Conservation (phyloP, 2,797 vertebrate genomes). For the Sciurus carolinensis region DNA sequence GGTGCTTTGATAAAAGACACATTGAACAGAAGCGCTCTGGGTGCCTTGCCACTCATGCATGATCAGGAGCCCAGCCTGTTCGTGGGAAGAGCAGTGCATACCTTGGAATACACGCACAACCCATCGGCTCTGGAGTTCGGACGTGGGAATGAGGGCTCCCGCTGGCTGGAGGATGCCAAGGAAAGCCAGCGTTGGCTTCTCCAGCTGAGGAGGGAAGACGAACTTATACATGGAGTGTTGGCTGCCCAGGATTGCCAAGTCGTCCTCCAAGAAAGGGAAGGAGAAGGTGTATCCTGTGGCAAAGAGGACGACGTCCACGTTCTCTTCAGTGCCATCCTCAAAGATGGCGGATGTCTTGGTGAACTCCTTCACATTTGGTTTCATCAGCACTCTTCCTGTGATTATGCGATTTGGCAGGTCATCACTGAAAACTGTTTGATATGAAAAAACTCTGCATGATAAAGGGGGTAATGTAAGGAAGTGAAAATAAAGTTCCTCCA, state of each 20-base stretch:
- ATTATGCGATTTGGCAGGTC: slow-evolving; percentile 89
- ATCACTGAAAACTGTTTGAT: slow-evolving; percentile 87
- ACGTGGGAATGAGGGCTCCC: slow-evolving; percentile 86
- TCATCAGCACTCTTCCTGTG: slow-evolving; percentile 88
- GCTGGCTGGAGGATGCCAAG: slow-evolving; percentile 89
- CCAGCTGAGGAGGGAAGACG: slow-evolving; percentile 88
- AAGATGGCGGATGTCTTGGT: slow-evolving; percentile 87
- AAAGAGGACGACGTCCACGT: slow-evolving; percentile 89
- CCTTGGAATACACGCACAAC: slow-evolving; percentile 89
- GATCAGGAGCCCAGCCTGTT: not conserved
- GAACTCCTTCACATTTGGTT: slow-evolving; percentile 89
- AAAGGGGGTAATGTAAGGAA: not conserved
- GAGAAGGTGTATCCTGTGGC: slow-evolving; percentile 90
- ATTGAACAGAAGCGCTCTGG: not conserved
- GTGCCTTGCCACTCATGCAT: not conserved
- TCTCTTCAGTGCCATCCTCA: slow-evolving; percentile 86
- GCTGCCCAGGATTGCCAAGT: slow-evolving; percentile 82
- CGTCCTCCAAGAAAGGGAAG: slow-evolving; percentile 90
- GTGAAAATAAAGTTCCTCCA: not conserved
- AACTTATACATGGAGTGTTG: slow-evolving; percentile 89
- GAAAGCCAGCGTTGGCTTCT: slow-evolving; percentile 88
- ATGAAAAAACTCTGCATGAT: slow-evolving; percentile 55
- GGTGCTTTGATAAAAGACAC: not conserved
- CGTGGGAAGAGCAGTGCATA: slow-evolving; percentile 55
- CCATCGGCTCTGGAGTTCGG: slow-evolving; percentile 90